Base-by-base conservation (phyloP, 2,113 vertebrate genomes). In the Acanthisitta chloris region DNA sequence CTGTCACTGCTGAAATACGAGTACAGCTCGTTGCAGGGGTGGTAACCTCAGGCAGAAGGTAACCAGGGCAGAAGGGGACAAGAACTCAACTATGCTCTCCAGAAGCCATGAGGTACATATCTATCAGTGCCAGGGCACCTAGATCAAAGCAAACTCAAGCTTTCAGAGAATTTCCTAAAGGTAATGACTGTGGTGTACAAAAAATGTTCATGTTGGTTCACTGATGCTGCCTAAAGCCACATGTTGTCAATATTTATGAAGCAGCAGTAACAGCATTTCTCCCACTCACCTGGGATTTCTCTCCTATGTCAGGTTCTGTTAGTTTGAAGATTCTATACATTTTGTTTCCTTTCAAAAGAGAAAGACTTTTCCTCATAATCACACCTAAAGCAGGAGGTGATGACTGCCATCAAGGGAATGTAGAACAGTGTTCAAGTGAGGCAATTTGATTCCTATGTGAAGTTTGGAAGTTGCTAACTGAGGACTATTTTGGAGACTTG, bases 401-500 rank as follows among this genome's bases (percentile, higher is more conserved):
- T 78, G 43, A 20, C 24, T 40, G 59, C 31, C 26, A 40, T 36
- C 29, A 42, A 77, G 55, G 15, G 57, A 66, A 66, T 29, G 45
- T 58, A 54, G 26, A 48, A 8, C 14, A 14, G 17, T 17, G 33
- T 26, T 77, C 62, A 38, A 73, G 49, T 14, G 62, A 86, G 38
- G 38, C 20, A 58, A 71, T 73, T 72, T 59, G 67, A 80, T 81
- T 81, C 67, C 46, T 52, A 2, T 43, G 28, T 78, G 46, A 52
- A 77, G 46, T 74, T 74, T 93, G 72, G 51, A 93, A 83, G 64
- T 33, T 71, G 42, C 45, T 87, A 79, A 81, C 77, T 65, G 81
- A 88, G 62, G 49, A 88, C 82, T 95, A 0, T 86, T 90, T 85
- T 92, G 62, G 82, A 82, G 46, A 24, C 49, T 42, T 40, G 40